Base-by-base conservation (phyloP, 2,888 invertebrate genomes). In the Ophion costatus region DNA sequence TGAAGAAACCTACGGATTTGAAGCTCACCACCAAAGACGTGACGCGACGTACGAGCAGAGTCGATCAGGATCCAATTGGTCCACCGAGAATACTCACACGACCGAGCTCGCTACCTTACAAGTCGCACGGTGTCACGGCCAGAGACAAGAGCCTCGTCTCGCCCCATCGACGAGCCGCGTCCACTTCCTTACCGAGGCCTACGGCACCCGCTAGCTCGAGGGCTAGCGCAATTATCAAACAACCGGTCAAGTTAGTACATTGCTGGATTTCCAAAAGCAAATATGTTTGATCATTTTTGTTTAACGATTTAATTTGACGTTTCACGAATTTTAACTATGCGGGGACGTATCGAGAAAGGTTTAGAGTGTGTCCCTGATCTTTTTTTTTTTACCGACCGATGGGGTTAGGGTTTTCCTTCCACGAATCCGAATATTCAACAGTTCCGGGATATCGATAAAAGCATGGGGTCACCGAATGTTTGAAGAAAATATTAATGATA, bases 61-160 rank as follows among this genome's bases (percentile, higher is more conserved):
- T 96, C 87, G 96, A 96, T 93, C 95, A 95, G 84, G 92, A 95
- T 87, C 91, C 94, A 86, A 88, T 94, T 89, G 81, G 94, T 45
- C 82, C 88, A 56, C 20, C 84, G 17, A 93, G 91, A 89, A 90
- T 92, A 59, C 94, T 93, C 17, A 93, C 95, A 17, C 93, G 97
- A 81, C 97, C 97, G 0, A 95, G 96, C 88, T 96, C 96, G 85
- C 93, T 97, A 88, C 96, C 97, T 24, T 96, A 97, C 93, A 96
- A 96, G 24, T 95, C 95, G 59, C 88, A 90, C 33, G 90, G 91
- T 2, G 82, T 91, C 29, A 82, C 89, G n/a, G 86, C 91, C 0
- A 91, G 91, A 45, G 93, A 93, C 7, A 93, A 91, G 64, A 90
- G 90, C 75, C 82, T 92, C 51, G 83, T 91, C 22, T 92, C 94